Evolutionary conservation across 2,113 vertebrate species (phyloP).

Genomic region (Sula dactylatra): DNA sequence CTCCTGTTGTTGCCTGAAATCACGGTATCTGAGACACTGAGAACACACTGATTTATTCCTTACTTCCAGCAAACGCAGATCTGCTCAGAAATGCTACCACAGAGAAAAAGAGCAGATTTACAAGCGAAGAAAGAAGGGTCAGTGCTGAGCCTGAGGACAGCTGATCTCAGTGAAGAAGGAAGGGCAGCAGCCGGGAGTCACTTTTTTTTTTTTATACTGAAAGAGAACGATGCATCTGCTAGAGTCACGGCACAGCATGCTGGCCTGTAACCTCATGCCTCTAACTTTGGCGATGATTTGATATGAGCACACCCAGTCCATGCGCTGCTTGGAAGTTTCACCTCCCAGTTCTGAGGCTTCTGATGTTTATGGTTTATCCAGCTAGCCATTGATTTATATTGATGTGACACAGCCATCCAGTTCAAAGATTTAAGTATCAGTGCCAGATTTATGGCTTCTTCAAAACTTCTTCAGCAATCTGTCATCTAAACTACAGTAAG

Average conservation of each 20-base stretch:
- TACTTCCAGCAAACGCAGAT: not conserved
- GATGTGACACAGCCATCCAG: not conserved
- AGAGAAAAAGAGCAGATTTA: not conserved
- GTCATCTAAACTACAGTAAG: not conserved
- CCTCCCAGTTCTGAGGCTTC: not conserved
- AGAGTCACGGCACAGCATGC: not conserved
- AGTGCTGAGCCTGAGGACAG: not conserved
- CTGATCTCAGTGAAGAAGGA: not conserved
- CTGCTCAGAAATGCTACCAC: not conserved
- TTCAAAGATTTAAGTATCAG: not conserved
- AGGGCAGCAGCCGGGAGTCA: not conserved
- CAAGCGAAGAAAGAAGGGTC: not conserved
- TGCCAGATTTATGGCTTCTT: not conserved
- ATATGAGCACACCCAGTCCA: not conserved
- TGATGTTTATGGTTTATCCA: not conserved
- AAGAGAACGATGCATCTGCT: not conserved
- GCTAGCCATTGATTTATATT: not conserved
- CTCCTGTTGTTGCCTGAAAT: not conserved
- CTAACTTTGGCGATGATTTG: not conserved
- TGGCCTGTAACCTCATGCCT: not conserved
- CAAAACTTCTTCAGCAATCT: not conserved
- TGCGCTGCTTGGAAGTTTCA: not conserved
- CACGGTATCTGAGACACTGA: rapidly evolving
- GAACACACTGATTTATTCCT: not conserved
- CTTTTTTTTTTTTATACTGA: too few species aligned